Evolutionary conservation across 2,888 invertebrate species (phyloP).

Genomic region (Laspeyria flexula): DNA sequence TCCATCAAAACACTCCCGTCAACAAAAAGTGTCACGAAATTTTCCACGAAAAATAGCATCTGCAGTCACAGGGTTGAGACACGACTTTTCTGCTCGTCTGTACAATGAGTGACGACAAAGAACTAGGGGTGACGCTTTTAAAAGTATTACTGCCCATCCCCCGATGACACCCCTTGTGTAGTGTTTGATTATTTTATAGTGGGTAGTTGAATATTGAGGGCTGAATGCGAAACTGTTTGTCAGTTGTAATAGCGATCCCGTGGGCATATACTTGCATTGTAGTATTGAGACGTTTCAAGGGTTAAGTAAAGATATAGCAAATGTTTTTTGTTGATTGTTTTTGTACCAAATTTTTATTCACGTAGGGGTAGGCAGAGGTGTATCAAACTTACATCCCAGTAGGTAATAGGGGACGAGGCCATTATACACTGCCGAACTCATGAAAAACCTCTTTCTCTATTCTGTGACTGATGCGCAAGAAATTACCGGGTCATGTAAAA

Average conservation of each 20-base stretch:
- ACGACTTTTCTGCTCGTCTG: constrained; percentile 61
- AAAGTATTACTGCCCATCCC: constrained; percentile 77
- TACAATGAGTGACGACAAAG: constrained; percentile 74
- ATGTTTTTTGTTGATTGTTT: neutral
- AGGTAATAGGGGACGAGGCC: too few species aligned
- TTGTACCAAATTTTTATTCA: neutral
- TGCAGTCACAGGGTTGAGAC: constrained; percentile 35
- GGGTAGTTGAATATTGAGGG: constrained; percentile 58
- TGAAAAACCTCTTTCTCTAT: too few species aligned
- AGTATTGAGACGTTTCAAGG: constrained; percentile 4
- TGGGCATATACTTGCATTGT: constrained; percentile 13
- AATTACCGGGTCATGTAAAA: too few species aligned
- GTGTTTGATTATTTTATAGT: constrained; percentile 65
- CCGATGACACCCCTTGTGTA: constrained; percentile 57
- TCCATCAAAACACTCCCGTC: neutral
- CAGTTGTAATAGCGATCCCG: constrained; percentile 41
- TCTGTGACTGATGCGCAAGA: too few species aligned
- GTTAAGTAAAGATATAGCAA: constrained; percentile 8
- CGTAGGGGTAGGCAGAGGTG: too few species aligned
- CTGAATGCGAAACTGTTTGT: constrained; percentile 46
- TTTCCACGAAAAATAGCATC: constrained; percentile 46
- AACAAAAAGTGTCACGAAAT: constrained; percentile 30
- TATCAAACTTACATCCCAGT: too few species aligned
- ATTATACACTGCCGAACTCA: too few species aligned
- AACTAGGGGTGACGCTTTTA: constrained; percentile 77